Evolutionary conservation across 2,797 vertebrate genomes (phyloP).

Genomic region (Hypotaenidia philippensis): DNA sequence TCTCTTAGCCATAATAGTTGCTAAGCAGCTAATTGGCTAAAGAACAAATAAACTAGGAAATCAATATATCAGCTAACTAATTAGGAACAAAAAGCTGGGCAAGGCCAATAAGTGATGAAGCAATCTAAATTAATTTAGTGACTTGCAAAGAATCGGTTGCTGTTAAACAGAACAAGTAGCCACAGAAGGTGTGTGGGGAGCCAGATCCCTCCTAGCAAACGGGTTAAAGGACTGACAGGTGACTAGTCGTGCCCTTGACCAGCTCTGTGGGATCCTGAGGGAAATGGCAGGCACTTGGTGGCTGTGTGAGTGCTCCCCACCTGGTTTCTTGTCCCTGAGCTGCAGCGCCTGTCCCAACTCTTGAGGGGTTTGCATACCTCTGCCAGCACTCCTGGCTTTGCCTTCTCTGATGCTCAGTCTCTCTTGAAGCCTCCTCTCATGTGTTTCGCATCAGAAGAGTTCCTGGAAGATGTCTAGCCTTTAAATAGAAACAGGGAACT

Average conservation of each 20-base stretch:
- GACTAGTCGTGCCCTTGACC: not conserved
- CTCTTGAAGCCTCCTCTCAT: not conserved
- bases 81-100: not conserved
- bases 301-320: not conserved
- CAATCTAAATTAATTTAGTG: not conserved
- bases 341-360: not conserved
- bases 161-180: not conserved
- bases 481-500: not conserved
- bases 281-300: not conserved
- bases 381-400: fast-evolving
- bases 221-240: not conserved
- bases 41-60: not conserved
- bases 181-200: not conserved
- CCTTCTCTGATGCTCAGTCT: not conserved
- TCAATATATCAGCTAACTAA: not conserved
- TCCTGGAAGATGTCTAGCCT: not conserved
- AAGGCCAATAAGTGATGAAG: not conserved
- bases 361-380: not conserved
- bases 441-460: not conserved
- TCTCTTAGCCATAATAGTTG: not conserved
- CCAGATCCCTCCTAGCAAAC: not conserved
- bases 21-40: not conserved
- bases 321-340: not conserved
- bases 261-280: not conserved
- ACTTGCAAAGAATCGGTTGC: not conserved